Evolutionary conservation across 2,797 vertebrate genomes (phyloP).

Genomic region (Phoxinus dragarum): DNA sequence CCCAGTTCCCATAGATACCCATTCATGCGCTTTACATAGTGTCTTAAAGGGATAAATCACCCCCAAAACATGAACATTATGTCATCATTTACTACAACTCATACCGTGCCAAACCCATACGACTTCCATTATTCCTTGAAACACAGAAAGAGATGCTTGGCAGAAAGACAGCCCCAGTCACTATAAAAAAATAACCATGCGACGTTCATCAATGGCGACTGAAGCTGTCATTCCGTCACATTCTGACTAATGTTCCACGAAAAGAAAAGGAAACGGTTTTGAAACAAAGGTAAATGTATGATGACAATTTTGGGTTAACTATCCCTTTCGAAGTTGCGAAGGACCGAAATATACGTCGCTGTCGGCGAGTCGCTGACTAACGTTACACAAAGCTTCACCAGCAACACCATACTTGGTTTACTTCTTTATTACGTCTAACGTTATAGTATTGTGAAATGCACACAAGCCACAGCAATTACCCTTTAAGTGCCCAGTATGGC

Average conservation of each 20-base stretch:
- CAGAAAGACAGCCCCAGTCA: background rate
- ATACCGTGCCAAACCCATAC: background rate
- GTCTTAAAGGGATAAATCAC: background rate
- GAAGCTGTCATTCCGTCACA: background rate
- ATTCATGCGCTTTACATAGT: constrained; percentile 15
- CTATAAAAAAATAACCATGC: background rate
- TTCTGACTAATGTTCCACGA: background rate
- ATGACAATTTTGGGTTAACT: background rate
- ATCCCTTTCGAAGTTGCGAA: background rate
- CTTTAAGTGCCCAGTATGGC: background rate
- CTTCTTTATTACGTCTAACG: background rate
- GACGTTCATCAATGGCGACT: background rate
- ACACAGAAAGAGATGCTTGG: background rate
- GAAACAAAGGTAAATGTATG: background rate
- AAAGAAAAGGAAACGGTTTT: background rate
- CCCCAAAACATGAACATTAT: background rate
- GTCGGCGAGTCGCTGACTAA: background rate
- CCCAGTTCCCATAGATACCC: constrained; percentile 52
- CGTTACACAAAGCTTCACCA: constrained; percentile 1
- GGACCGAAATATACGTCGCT: background rate
- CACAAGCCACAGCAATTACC: background rate
- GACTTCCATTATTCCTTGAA: background rate
- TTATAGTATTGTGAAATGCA: background rate
- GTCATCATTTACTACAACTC: background rate
- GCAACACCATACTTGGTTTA: background rate